phyloP scores from a whole-genome alignment of 1,140 invertebrate species.

The Copidosoma floridanum region DNA sequence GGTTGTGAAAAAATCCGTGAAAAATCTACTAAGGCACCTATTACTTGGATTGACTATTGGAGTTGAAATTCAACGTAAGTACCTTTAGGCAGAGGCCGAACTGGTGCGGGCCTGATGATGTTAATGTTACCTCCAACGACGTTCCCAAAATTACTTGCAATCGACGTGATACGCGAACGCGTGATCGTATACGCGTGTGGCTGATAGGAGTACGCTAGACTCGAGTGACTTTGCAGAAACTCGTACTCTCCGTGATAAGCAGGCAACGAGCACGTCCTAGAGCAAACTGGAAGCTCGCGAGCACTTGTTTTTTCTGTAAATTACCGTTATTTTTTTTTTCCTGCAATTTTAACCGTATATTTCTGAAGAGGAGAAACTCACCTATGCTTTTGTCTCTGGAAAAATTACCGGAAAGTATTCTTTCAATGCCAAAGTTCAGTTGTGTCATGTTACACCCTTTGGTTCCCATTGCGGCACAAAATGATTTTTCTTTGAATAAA shows the following conservation, averaged over 20 bases:
- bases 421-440: conserved; percentile 57
- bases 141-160: conserved; percentile 19
- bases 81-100: conserved; percentile 45
- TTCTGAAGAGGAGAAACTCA: conserved; percentile 26
- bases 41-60: too few relatives aligned
- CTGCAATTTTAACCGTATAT: too few relatives aligned
- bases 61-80: too few relatives aligned
- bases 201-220: too few relatives aligned
- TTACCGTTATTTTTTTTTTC: too few relatives aligned
- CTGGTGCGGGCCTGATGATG: conserved; percentile 39
- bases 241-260: conserved; percentile 37
- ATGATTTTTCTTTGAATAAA: too few relatives aligned
- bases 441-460: conserved; percentile 34
- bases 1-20: too few relatives aligned
- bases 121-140: conserved; percentile 36
- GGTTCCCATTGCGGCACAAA: too few relatives aligned
- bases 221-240: conserved; percentile 27
- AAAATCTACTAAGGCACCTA: too few relatives aligned
- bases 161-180: too few relatives aligned
- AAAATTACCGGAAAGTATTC: conserved; percentile 54
- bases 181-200: too few relatives aligned
- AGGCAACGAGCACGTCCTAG: conserved; percentile 30
- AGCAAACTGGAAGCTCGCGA: conserved; percentile 22
- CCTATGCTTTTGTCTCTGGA: conserved; percentile 32
- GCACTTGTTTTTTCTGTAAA: conserved; percentile 26